phyloP scores from a whole-genome alignment of 2,797 vertebrate species.

The Pseudochaenichthys georgianus region DNA sequence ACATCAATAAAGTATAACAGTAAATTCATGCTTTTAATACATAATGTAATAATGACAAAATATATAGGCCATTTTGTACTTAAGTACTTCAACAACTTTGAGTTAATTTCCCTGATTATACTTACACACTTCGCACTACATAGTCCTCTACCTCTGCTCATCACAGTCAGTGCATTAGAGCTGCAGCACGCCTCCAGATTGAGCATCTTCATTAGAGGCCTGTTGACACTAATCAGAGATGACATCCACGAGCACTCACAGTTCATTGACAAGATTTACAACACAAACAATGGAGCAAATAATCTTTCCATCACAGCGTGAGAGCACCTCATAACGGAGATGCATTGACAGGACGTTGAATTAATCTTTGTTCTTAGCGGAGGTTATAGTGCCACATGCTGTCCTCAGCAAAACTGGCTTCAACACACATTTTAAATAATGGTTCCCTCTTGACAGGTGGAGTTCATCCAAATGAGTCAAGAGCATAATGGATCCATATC shows the following conservation, averaged over 20 bases:
- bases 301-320: slow-evolving; percentile 58
- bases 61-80: not conserved
- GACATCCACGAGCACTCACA: slow-evolving; percentile 63
- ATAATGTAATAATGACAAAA: too few species aligned
- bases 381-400: slow-evolving; percentile 36
- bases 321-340: slow-evolving; percentile 48
- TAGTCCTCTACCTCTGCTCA: not conserved
- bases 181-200: slow-evolving; percentile 61
- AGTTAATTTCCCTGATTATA: not conserved
- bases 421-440: slow-evolving; percentile 25
- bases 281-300: slow-evolving; percentile 68
- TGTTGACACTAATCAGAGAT: slow-evolving; percentile 73
- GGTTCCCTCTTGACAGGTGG: slow-evolving; percentile 27
- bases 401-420: slow-evolving; percentile 44
- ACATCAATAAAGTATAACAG: not conserved
- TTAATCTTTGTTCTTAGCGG: slow-evolving; percentile 51
- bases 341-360: slow-evolving; percentile 44
- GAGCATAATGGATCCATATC: slow-evolving; percentile 19
- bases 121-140: not conserved
- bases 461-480: slow-evolving; percentile 31
- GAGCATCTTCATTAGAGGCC: slow-evolving; percentile 71
- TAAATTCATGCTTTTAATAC: not conserved
- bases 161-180: slow-evolving; percentile 28
- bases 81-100: too few species aligned
- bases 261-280: slow-evolving; percentile 76